Percentiles rank a stretch among this genome's conserved stretches.
Evolutionary conservation across 2,888 invertebrate genomes (phyloP).

Genomic region (Tetheella fluctuosa): DNA sequence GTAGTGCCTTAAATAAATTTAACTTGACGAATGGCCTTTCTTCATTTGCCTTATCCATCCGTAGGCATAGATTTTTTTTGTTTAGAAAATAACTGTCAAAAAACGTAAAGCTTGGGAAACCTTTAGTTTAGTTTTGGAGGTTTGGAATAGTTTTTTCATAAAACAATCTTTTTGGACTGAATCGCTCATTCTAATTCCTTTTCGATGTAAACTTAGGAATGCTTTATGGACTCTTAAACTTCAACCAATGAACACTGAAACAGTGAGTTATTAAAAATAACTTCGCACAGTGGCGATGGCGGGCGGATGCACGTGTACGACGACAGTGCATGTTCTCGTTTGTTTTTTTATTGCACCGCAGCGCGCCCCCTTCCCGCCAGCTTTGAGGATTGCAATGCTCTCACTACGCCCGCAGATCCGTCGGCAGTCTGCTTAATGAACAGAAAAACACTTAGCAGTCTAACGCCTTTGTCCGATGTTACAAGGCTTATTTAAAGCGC

Average conservation of each 20-base stretch:
- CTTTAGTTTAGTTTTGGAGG: too few relatives aligned
- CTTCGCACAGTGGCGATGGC: conserved; percentile 63
- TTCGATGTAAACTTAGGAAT: not conserved
- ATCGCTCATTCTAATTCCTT: not conserved
- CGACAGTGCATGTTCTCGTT: conserved; percentile 52
- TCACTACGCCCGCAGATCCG: conserved; percentile 50
- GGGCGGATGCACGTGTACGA: conserved; percentile 82
- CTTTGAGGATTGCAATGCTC: conserved; percentile 23
- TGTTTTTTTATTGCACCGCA: conserved; percentile 70
- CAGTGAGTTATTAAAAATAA: conserved; percentile 64
- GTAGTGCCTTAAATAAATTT: too few relatives aligned
- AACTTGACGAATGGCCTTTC: too few relatives aligned
- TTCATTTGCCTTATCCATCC: too few relatives aligned
- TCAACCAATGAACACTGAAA: not conserved
- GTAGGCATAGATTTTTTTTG: too few relatives aligned
- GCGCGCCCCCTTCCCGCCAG: conserved; percentile 32
- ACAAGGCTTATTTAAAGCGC: conserved; percentile 9
- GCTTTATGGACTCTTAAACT: not conserved
- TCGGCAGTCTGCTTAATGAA: conserved; percentile 36
- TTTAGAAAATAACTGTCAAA: too few relatives aligned
- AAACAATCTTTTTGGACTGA: too few relatives aligned
- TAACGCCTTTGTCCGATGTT: conserved; percentile 33
- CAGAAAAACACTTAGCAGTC: conserved; percentile 34
- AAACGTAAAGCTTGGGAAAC: too few relatives aligned
- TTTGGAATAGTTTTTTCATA: too few relatives aligned